Evolutionary conservation across 2,888 invertebrate genomes (phyloP), one percentile per base, ranked within the genome.

Genomic region (Heterodera filipjevi): DNA sequence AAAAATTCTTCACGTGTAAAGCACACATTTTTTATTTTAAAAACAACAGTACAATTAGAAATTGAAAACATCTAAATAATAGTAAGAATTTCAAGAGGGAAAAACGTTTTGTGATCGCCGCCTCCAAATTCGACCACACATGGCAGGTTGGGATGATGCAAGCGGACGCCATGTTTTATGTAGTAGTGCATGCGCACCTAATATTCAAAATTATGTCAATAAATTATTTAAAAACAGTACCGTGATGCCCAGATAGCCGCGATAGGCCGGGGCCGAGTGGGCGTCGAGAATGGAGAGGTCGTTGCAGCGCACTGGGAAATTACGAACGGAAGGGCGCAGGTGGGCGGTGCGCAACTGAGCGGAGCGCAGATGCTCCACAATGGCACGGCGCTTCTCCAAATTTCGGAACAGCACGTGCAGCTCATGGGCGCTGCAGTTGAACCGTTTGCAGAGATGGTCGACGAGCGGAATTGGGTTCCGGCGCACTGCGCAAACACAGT

Each of bases 101-200:
- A 49, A 49, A 49, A 49, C 3, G 19, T 49, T 19, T 49, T 49
- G 0, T 49, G 49, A 49, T 35, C 49, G 12, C 71, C 71, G 16
- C 71, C 35, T 27, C 71, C 71, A 27, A 33, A 71, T 39, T 72
- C 72, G 8, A 72, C 33, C 16, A 72, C 39, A 10, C 72, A 72
- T 14, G 72, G 72, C 39, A 72, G 6, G 22, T 72, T 53, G 32
- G 72, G 39, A 10, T 72, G 72, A 19, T 44, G 72, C 22, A 72
- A 39, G 32, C 59, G 49, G 19, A 72, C 32, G 32, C 32, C 22
- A 6, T 72, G 72, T 19, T 72, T 72, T 3, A 72, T 33, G 39
- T 72, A 72, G 72, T 72, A 39, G 22, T 72, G 59, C 19, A 49
- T 59, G 3, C 72, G 72, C 6, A 72, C 72, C 72, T 72, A 10